Percentiles rank a stretch among this genome's conserved stretches.
Conservation (phyloP, 2,888 invertebrate species). For the Tetragonisca angustula region DNA sequence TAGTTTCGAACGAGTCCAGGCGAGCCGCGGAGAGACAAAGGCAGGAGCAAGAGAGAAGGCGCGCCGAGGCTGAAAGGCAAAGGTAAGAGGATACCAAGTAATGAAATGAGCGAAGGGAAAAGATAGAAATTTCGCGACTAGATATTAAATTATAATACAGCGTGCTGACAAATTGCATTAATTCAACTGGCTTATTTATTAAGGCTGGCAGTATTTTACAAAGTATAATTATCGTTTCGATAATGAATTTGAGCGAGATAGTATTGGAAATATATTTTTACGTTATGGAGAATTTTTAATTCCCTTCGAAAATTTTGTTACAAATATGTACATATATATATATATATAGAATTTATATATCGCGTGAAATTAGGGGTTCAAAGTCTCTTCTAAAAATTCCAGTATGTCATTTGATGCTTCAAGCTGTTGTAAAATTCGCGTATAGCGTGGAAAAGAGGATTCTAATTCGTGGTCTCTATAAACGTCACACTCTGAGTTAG, state of each 20-base stretch:
- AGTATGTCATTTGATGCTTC: background rate
- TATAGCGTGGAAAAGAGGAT: background rate
- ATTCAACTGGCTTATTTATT: background rate
- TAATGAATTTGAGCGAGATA: background rate
- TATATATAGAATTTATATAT: background rate
- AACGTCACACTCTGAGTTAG: slow-evolving; percentile 11
- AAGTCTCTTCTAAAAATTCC: background rate
- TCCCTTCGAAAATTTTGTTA: background rate
- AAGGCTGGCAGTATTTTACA: background rate
- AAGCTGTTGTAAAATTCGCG: background rate
- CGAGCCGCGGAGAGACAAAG: slow-evolving; percentile 50
- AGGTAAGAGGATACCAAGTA: slow-evolving; percentile 42
- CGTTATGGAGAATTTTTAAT: background rate
- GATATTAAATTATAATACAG: slow-evolving; percentile 16
- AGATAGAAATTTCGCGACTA: background rate
- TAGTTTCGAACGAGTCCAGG: slow-evolving; percentile 46
- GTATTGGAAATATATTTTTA: too few species aligned
- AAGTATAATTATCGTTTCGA: background rate
- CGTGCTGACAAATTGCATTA: background rate
- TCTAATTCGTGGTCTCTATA: background rate
- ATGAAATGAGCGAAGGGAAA: slow-evolving; percentile 11
- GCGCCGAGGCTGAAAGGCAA: slow-evolving; percentile 42
- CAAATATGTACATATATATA: too few species aligned
- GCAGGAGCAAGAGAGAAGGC: slow-evolving; percentile 6
- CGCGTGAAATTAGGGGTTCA: background rate